Percentiles rank a stretch among this genome's conserved stretches.
Conservation (phyloP, 1,140 invertebrate species). For the Acromyrmex echinatior region DNA sequence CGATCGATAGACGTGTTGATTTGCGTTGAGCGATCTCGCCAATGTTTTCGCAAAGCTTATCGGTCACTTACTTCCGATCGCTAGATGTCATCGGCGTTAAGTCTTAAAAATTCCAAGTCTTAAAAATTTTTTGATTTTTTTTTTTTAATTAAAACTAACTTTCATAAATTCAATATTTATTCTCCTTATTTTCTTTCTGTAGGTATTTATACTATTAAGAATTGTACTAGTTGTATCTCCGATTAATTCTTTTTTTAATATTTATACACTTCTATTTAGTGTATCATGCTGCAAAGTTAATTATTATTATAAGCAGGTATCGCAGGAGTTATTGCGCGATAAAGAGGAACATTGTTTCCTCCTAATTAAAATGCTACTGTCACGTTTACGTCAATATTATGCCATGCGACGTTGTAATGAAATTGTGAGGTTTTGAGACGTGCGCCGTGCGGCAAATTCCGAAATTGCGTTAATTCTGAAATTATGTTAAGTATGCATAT, state of each 20-base stretch:
- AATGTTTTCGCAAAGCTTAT: neutral
- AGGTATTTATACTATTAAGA: neutral
- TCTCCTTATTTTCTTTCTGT: neutral
- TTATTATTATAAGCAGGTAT: constrained; percentile 17
- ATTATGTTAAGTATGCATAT: constrained; percentile 65
- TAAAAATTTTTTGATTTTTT: neutral
- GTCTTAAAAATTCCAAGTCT: neutral
- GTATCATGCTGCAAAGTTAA: neutral
- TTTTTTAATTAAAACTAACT: neutral
- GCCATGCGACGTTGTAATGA: constrained; percentile 42
- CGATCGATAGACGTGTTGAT: constrained; percentile 29
- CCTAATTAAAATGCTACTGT: constrained; percentile 48
- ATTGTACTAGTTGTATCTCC: neutral
- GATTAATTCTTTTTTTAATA: neutral
- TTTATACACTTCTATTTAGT: neutral
- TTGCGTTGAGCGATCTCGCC: neutral
- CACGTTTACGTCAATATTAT: constrained; percentile 57
- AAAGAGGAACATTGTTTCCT: constrained; percentile 40
- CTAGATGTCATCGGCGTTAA: neutral
- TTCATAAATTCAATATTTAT: neutral
- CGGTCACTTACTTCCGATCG: neutral
- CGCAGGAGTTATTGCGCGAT: neutral
- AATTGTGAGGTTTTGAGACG: constrained; percentile 57
- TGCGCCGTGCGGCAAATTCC: constrained; percentile 48
- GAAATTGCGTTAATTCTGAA: constrained; percentile 60